These are phyloP conservation scores for Antheraea assamensis DNA, from an alignment of 2,888 invertebrate genomes.

Conservation along the genomic window DNA sequence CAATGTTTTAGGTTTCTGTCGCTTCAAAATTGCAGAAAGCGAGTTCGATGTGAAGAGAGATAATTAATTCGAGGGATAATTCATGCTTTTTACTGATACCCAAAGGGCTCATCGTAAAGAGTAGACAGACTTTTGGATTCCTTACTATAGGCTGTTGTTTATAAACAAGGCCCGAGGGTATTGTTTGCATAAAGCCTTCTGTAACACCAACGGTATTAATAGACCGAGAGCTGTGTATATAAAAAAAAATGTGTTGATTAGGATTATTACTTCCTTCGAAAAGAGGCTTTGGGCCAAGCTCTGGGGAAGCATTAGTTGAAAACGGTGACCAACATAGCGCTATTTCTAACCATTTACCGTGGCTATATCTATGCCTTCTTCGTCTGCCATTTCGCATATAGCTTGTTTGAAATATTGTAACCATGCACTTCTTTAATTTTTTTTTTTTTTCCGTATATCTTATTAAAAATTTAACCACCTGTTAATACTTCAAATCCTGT, in stretches of 20 bases:
- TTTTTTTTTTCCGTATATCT: too few relatives aligned
- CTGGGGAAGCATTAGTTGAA: neutral
- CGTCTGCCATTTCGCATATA: too few relatives aligned
- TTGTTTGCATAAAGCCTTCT: constrained; percentile 3
- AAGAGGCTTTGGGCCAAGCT: too few relatives aligned
- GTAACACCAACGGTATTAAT: neutral
- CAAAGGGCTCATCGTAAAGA: neutral
- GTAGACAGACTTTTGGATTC: neutral
- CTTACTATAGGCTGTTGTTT: neutral
- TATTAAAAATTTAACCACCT: too few relatives aligned
- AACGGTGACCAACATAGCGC: neutral
- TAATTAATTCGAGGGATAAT: neutral
- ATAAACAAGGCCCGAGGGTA: neutral
- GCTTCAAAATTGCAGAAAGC: neutral
- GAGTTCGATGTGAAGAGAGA: neutral
- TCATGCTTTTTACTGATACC: neutral
- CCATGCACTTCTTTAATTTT: too few relatives aligned
- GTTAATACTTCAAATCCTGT: too few relatives aligned
- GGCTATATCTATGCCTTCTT: too few relatives aligned
- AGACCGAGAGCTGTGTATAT: too few relatives aligned
- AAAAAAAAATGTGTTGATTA: too few relatives aligned
- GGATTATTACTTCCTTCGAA: too few relatives aligned
- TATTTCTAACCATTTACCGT: neutral
- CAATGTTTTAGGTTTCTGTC: too few relatives aligned
- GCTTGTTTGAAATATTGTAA: too few relatives aligned